Conservation (phyloP, 2,888 invertebrate species). For the Plagodis pulveraria region DNA sequence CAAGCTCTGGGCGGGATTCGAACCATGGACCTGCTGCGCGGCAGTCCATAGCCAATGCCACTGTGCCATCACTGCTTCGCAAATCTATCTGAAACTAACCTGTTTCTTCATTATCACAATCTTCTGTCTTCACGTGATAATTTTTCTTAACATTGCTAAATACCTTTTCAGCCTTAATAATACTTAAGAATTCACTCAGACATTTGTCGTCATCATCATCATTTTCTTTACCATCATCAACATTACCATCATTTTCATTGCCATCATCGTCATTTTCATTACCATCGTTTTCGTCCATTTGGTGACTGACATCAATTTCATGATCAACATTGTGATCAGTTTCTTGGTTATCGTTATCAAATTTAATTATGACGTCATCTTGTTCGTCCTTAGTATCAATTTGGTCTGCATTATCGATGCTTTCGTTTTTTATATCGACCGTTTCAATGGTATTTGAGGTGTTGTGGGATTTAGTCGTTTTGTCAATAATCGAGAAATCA, state of each 20-base stretch:
- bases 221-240: neutral
- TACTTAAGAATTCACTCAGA: conserved; percentile 16
- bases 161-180: conserved; percentile 12
- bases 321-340: neutral
- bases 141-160: conserved; percentile 5
- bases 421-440: conserved; percentile 1
- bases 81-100: too few relatives aligned
- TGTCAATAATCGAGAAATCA: conserved; percentile 4
- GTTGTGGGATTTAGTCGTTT: neutral
- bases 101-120: neutral
- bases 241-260: neutral
- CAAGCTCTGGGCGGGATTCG: too few relatives aligned
- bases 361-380: conserved; percentile 7
- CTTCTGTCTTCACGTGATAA: neutral
- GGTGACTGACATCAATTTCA: conserved; percentile 1
- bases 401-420: conserved; percentile 17
- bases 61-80: too few relatives aligned
- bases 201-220: conserved; percentile 21
- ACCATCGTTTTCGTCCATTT: neutral
- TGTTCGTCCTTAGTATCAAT: neutral
- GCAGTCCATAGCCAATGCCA: too few relatives aligned
- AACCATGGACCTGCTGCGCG: too few relatives aligned
- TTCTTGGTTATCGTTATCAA: conserved; percentile 4
- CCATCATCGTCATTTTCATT: neutral
- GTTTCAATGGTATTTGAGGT: neutral